Percentiles rank a stretch among this genome's conserved stretches.
Conservation (phyloP, 2,113 vertebrate species). For the Cebidichthys violaceus region DNA sequence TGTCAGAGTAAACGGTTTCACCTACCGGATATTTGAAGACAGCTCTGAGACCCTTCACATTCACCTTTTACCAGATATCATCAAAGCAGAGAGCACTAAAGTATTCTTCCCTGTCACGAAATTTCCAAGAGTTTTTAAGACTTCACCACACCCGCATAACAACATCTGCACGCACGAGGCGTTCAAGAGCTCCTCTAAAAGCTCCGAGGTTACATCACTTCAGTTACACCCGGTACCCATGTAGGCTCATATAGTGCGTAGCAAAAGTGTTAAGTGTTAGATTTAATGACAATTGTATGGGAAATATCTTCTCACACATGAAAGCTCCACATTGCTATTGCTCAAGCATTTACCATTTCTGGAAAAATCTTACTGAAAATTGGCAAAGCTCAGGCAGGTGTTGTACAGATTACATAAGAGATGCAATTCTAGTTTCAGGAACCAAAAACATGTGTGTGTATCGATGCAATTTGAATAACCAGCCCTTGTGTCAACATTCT, state of each 20-base stretch:
- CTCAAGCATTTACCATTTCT: background rate
- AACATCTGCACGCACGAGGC: conserved; percentile 44
- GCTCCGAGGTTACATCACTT: background rate
- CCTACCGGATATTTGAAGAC: conserved; percentile 33
- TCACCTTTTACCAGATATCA: rapidly evolving
- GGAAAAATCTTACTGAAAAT: background rate
- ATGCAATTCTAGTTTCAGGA: background rate
- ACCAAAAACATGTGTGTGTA: background rate
- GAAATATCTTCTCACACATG: no score
- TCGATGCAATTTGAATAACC: background rate
- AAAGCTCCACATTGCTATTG: background rate
- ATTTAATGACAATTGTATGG: no score
- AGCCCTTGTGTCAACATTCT: background rate
- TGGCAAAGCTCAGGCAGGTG: background rate
- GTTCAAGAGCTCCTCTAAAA: conserved; percentile 2
- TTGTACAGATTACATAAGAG: background rate
- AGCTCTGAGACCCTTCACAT: background rate
- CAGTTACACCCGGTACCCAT: background rate
- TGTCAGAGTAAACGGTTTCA: background rate
- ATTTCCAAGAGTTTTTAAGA: conserved; percentile 22
- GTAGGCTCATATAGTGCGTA: background rate
- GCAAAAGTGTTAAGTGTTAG: background rate
- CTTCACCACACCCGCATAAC: conserved; percentile 11
- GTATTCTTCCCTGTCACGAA: background rate
- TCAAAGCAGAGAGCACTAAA: background rate